Base-by-base conservation (phyloP, 92 coral and sea anemone species). In the Porites rus region DNA sequence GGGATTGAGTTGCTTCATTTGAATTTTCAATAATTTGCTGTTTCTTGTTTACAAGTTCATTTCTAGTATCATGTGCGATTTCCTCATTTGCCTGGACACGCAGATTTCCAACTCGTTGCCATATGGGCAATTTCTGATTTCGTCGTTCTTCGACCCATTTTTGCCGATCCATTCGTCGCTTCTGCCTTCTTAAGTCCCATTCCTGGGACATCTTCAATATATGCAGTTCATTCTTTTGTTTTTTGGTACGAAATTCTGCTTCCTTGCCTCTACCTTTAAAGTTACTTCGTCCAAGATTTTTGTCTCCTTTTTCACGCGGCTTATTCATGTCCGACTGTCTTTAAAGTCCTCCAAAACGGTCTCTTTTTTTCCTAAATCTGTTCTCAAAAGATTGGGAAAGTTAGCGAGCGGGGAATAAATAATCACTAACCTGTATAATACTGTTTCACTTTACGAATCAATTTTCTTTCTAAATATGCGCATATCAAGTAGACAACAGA, bases 81-180 rank as follows among this genome's bases (percentile, higher is more conserved):
- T 88, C 91, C 54, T 90, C 93, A 50, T 70, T 86, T 8, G 83
- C 93, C 54, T 90, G 95, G 31, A 90, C 95, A 9, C 93, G 93
- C 59, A 92, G 83, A 77, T 92, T 89, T 54, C 94, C 94, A 8
- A 92, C 94, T 0, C 87, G 80, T 51, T 83, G 87, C 95, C 95
- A 92, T 10, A 86, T 84, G 1, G 98, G 93, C 9, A 87, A 24
- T 20, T 82, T 86, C 75, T 92, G 94, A 20, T 92, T 91, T 73
- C 87, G 86, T 51, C 98, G 86, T 54, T 95, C 96, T 76, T 95
- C 96, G 50, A 95, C 91, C 98, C 98, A 95, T 68, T 95, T 94
- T 13, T 88, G 93, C 24, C 98, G 90, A 63, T 95, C 98, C 86
- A 95, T 46, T 18, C 96, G 91, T 16, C 98, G 89, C 68, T 95